Base-by-base conservation (phyloP, 2,888 invertebrate species). In the Archaeoteleia sp. region DNA sequence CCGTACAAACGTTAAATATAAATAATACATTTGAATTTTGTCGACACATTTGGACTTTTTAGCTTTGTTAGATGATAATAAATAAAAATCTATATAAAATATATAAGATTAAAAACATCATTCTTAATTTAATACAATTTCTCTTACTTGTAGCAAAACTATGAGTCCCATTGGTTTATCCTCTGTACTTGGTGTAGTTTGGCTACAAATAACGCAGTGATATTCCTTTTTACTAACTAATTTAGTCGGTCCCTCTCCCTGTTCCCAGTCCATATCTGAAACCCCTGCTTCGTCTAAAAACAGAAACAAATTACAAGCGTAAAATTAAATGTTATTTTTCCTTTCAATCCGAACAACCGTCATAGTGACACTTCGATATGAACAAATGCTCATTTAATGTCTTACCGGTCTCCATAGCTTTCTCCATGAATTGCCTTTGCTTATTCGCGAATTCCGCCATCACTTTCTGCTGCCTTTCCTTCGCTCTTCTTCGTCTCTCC, bases 141-240 rank as follows among this genome's bases (percentile, higher is more conserved):
- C n/a, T n/a, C n/a, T 85, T 62, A 91, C 91, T 87, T 92, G 93
- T 63, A 97, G 90, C 51, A 97, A 87, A 42, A 95, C 95, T 1
- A 96, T 95, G 35, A 97, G 88, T 0, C 97, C 97, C 84, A 98
- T 92, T 1, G 95, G 94, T 82, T 92, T 91, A 8, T 93, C 90
- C 71, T 93, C 91, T 0, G 93, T 93, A 79, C 95, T 94, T 12
- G 95, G 91, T 25, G 94, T 92, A 63, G 94, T 94, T 82, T 95
- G 94, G 87, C 94, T 95, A 86, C 98, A 98, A 77, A 98, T 98
- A 69, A 95, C 96, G 87, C 98, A 98, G 86, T 96, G 95, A 86
- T 96, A 97, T 85, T 95, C 94, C 67, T 89, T 88, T 67, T 88
- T 88, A 60, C 87, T 87, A 34, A 87, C 79, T 39, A 87, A 77